Base-by-base conservation (phyloP, 2,113 vertebrate genomes). In the Orthonyx spaldingii region DNA sequence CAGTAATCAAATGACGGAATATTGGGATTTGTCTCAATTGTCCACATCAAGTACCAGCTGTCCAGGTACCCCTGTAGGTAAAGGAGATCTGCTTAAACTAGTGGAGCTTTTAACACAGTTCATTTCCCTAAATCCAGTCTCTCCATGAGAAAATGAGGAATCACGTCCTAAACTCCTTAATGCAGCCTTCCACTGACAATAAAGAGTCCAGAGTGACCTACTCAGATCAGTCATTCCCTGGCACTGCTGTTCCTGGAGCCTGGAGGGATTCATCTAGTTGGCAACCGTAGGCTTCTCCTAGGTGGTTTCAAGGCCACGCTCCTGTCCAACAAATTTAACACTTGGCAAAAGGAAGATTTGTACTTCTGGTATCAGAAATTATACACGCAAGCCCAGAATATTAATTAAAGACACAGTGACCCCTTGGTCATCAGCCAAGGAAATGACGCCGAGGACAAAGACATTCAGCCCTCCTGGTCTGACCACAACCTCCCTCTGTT, bases 1-100 rank as follows among this genome's bases (percentile, higher is more conserved):
- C 8, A 33, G 23, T 14, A 41, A n/a, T 15, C 44, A 27, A 18
- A 61, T 26, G 12, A 37, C 0, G 0, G 7, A n/a, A 30, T 18
- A 49, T 0, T n/a, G 17, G 17, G 10, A 57, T 63, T 79, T 49
- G 35, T 17, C 41, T 89, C 11, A 2, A 22, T 35, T 53, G 11
- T 18, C 37, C 64, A 35, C n/a, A 39, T 12, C 52, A 69, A 37
- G 16, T 1, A 61, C 8, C 41, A 69, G 21, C 13, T 37, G 11
- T 24, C 21, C 14, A 37, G 20, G 35, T 16, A 61, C 5, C 8
- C 17, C 22, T 24, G 23, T 0, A 89, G 37, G 27, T 47, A 50
- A 72, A 47, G 26, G 14, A 83, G 30, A 18, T 35, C 20, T 12
- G 9, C 6, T 13, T 63, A 11, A 37, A 90, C 17, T 1, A 59